Conservation (phyloP, 2,888 invertebrate genomes). For the Brenthis ino region DNA sequence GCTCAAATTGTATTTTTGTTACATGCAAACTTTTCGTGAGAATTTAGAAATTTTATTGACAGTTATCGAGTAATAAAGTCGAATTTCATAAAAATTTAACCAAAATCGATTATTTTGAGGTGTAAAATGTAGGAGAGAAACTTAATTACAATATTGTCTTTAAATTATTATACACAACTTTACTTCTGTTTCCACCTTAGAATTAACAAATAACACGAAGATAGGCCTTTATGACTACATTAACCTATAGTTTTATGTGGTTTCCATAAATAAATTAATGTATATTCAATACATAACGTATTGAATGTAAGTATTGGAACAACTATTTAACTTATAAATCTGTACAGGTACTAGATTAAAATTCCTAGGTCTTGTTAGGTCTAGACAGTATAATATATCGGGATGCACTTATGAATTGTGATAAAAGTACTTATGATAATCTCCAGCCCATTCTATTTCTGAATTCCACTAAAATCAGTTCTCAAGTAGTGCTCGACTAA, state of each 20-base stretch:
- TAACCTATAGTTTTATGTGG: background rate
- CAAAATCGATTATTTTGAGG: conserved; percentile 14
- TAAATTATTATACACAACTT: background rate
- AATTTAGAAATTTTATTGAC: conserved; percentile 43
- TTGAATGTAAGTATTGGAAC: too few relatives aligned
- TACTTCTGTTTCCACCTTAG: background rate
- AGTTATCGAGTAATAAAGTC: conserved; percentile 15
- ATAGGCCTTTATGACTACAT: background rate
- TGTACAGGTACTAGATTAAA: background rate
- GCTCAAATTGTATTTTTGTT: conserved; percentile 70
- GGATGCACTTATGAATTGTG: too few relatives aligned
- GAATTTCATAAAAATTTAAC: conserved; percentile 4
- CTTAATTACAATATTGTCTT: too few relatives aligned
- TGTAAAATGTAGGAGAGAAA: background rate
- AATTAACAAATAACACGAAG: background rate
- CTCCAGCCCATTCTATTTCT: too few relatives aligned
- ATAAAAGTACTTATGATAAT: too few relatives aligned
- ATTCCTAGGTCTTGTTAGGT: too few relatives aligned
- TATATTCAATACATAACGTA: too few relatives aligned
- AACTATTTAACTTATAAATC: background rate
- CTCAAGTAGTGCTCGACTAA: too few relatives aligned
- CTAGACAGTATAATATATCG: too few relatives aligned
- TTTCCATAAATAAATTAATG: background rate
- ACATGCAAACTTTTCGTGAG: conserved; percentile 64
- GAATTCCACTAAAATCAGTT: too few relatives aligned